A percentile compares a stretch with the other conserved stretches of the same genome.
These are phyloP conservation scores for Ptilorrhoa leucosticta DNA, from an alignment of 2,113 vertebrate genomes.

Conservation along the genomic window DNA sequence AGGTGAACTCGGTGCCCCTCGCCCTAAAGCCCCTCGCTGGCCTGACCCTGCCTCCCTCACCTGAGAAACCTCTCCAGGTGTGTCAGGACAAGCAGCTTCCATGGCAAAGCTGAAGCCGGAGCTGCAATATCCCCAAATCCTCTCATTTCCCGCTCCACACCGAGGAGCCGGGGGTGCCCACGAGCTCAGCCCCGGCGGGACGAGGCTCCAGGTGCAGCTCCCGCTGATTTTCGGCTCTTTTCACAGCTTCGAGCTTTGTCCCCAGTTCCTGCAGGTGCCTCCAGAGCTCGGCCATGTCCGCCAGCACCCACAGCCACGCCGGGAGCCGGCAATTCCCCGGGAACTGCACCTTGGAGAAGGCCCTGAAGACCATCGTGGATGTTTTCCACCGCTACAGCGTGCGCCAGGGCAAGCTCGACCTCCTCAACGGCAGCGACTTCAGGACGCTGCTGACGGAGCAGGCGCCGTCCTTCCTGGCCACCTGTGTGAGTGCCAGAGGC, in stretches of 20 bases:
- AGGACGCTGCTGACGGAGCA: neutral
- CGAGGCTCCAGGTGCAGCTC: neutral
- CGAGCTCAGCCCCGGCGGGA: fast-evolving
- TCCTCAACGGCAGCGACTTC: neutral
- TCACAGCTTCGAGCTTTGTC: fast-evolving
- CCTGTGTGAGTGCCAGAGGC: neutral
- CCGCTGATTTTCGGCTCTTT: neutral
- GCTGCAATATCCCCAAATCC: fast-evolving
- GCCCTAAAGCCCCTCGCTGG: neutral
- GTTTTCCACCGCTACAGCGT: neutral
- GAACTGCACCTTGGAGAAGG: neutral
- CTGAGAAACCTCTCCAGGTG: neutral
- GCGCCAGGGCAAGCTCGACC: fast-evolving
- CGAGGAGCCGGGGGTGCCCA: neutral
- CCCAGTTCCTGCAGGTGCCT: neutral
- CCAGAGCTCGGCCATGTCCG: neutral
- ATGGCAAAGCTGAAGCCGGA: neutral
- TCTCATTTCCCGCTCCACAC: neutral
- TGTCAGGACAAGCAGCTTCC: fast-evolving
- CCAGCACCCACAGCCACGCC: fast-evolving
- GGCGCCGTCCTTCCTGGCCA: neutral
- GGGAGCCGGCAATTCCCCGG: neutral
- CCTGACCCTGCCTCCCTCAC: neutral
- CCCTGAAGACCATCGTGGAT: fast-evolving
- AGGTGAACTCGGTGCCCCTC: neutral